These are phyloP conservation scores for Oryzias woworae DNA, from an alignment of 2,113 vertebrate genomes.

Conservation along the genomic window DNA sequence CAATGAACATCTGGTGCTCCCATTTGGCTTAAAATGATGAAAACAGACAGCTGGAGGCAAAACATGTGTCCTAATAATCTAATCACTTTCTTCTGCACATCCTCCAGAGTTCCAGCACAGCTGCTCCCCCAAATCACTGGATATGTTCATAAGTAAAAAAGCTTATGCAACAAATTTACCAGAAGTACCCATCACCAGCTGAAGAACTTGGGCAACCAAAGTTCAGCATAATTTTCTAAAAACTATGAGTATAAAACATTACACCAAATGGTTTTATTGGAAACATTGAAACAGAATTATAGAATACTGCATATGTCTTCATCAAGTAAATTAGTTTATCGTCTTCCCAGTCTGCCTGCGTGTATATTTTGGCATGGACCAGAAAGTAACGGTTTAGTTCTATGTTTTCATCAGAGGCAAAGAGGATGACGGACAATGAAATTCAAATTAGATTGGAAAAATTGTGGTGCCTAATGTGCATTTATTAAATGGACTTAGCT, in stretches of 20 bases:
- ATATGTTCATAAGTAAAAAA: slow-evolving; percentile 47
- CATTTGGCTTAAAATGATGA: slow-evolving; percentile 44
- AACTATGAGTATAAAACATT: background rate
- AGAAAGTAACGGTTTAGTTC: no score
- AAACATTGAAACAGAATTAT: no score
- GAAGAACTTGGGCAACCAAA: slow-evolving; percentile 9
- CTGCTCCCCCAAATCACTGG: slow-evolving; percentile 60
- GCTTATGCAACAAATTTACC: slow-evolving; percentile 28
- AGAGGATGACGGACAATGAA: no score
- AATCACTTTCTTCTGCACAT: slow-evolving; percentile 75
- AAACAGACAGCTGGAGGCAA: slow-evolving; percentile 63
- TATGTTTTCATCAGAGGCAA: no score
- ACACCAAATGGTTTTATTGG: background rate
- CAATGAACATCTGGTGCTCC: slow-evolving; percentile 30
- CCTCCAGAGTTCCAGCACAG: slow-evolving; percentile 67
- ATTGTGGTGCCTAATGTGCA: no score
- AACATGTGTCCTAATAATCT: slow-evolving; percentile 63
- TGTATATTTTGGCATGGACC: no score
- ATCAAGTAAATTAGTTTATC: no score
- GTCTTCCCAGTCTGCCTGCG: no score
- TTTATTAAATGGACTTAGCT: no score
- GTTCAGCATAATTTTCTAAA: background rate
- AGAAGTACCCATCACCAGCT: background rate
- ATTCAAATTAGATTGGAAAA: no score
- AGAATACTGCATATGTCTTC: no score